These are phyloP conservation scores for Oreochromis spilurus DNA, from an alignment of 2,113 vertebrate genomes.

Conservation along the genomic window DNA sequence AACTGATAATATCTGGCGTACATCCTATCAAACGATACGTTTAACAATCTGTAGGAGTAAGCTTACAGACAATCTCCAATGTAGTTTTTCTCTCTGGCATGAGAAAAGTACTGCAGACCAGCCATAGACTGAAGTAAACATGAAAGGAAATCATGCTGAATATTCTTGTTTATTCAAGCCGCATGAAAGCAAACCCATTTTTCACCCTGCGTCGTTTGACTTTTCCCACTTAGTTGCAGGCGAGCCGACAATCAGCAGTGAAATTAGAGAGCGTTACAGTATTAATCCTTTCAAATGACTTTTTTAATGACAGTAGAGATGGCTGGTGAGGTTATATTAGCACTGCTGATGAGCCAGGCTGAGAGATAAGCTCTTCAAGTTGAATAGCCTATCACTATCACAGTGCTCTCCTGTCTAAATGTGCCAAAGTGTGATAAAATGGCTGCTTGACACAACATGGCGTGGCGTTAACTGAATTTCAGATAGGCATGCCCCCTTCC, in stretches of 20 bases:
- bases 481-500: neutral
- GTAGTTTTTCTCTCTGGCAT: fast-evolving
- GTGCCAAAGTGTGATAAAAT: conserved; percentile 53
- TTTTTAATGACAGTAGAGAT: conserved; percentile 32
- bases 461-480: neutral
- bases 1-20: neutral
- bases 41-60: neutral
- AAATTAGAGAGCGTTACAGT: conserved; percentile 19
- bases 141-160: neutral
- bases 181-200: conserved; percentile 29
- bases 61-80: neutral
- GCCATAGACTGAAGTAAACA: neutral
- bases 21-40: neutral
- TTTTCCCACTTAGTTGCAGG: neutral
- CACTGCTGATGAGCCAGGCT: conserved; percentile 14
- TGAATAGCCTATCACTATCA: conserved; percentile 1
- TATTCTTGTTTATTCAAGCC: neutral
- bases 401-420: conserved; percentile 18
- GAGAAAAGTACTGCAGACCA: neutral
- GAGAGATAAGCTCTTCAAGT: conserved; percentile 25
- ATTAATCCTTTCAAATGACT: conserved; percentile 37
- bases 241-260: neutral
- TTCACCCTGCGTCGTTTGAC: neutral
- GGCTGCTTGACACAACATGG: conserved; percentile 24
- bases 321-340: conserved; percentile 10